Base-by-base conservation (phyloP, 2,888 invertebrate species). In the Oscheius myriophilus region DNA sequence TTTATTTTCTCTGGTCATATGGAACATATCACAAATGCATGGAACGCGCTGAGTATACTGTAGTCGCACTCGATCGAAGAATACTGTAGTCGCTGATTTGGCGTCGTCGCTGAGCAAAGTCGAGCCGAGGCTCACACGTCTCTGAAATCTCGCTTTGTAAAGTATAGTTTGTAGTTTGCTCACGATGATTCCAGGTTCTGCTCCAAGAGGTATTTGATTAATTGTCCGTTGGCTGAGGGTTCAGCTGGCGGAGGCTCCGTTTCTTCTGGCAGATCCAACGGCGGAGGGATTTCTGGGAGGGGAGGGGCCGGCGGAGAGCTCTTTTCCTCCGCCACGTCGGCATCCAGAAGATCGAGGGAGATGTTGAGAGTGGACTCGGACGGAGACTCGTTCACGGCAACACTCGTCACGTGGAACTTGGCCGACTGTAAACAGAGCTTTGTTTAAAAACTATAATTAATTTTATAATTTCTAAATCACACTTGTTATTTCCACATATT, bases 101-200 rank as follows among this genome's bases (percentile, higher is more conserved):
- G 52, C 25, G 53, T 53, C n/a, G 49, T 49, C 49, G 49, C 63
- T 63, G 63, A 51, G 52, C 61, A 63, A 33, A 23, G 18, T 42
- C 42, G 42, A 63, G 49, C 51, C 63, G 53, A 33, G 18, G 18
- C 51, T 53, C 53, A 63, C 52, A 63, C 63, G 53, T 63, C 63
- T 52, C 63, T 63, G 63, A 54, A 66, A 57, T 7, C 18, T 33
- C n/a, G 23, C 11, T 49, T 12, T 21, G 45, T 55, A 25, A 59
- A 43, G 33, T 7, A 21, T 11, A 2, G 2, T 51, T 25, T 45
- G 33, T 51, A 33, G 39, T 21, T 39, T 39, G 41, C 63, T 63
- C 18, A 84, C 82, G 84, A 84, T 18, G 84, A 84, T 67, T 85
- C 85, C 26, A 85, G 64, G 51, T 82, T 70, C 58, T 83, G 83